Conservation (phyloP, 2,113 vertebrate genomes). For the Tricholaema leucomelas region DNA sequence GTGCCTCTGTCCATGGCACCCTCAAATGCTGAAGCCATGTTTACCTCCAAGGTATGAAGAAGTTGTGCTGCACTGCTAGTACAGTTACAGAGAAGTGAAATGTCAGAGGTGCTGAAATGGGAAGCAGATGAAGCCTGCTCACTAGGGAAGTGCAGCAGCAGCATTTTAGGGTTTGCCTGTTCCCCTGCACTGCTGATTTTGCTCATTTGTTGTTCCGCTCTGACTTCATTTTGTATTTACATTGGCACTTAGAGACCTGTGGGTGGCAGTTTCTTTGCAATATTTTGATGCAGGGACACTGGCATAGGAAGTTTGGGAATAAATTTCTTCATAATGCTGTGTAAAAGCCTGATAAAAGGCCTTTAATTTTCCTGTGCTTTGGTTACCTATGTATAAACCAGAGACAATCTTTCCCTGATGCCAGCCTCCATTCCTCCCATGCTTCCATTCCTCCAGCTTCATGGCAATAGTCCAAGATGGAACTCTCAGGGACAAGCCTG, state of each 20-base stretch:
- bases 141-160: neutral
- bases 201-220: slow-evolving; percentile 10
- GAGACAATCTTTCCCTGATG: neutral
- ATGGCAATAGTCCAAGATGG: neutral
- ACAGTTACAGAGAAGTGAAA: neutral
- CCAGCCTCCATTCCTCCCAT: neutral
- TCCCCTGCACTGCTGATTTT: slow-evolving; percentile 16
- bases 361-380: slow-evolving; percentile 12
- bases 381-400: neutral
- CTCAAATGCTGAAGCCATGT: neutral
- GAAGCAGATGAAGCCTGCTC: neutral
- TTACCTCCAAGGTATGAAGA: neutral
- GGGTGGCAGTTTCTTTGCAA: neutral
- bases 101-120: neutral
- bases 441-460: neutral
- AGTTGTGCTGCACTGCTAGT: neutral
- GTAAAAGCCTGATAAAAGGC: neutral
- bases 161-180: neutral
- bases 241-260: neutral
- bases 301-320: neutral
- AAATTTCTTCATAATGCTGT: neutral
- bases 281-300: neutral
- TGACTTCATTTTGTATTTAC: neutral
- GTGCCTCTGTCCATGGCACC: too few species aligned
- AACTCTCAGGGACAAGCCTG: neutral